These are phyloP conservation scores for Xenus cinereus DNA, from an alignment of 2,113 vertebrate species.

Conservation along the genomic window DNA sequence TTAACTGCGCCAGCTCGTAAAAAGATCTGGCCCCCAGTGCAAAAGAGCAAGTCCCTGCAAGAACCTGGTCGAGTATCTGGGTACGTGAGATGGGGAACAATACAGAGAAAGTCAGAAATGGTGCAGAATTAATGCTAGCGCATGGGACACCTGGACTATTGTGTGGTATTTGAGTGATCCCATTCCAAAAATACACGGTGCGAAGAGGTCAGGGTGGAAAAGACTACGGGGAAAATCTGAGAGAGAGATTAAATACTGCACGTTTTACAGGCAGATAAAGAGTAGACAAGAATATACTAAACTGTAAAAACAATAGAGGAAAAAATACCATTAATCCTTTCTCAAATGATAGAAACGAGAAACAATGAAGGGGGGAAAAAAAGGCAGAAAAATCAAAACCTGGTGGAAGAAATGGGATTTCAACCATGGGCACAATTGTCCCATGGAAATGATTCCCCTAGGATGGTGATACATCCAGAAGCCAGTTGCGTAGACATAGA, in stretches of 20 bases:
- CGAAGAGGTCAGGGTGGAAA: neutral
- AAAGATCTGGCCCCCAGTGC: neutral
- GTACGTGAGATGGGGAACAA: neutral
- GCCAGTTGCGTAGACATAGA: too few relatives aligned
- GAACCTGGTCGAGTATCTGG: neutral
- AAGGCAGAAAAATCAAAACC: neutral
- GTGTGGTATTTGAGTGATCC: neutral
- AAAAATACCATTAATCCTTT: neutral
- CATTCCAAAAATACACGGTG: neutral
- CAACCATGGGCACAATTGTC: neutral
- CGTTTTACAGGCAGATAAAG: neutral
- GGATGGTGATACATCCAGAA: neutral
- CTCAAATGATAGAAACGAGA: neutral
- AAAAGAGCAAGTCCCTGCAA: neutral
- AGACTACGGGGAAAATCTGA: neutral
- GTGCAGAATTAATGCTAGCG: neutral
- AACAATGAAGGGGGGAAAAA: neutral
- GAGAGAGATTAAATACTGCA: neutral
- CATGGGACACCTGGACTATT: neutral
- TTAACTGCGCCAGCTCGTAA: conserved; percentile 6
- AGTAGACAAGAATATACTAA: neutral
- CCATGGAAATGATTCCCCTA: neutral
- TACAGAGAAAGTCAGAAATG: neutral
- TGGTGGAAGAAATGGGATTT: neutral
- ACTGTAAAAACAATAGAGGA: neutral